phyloP scores from a whole-genome alignment of 2,113 vertebrate species.

The Anas platyrhynchos region DNA sequence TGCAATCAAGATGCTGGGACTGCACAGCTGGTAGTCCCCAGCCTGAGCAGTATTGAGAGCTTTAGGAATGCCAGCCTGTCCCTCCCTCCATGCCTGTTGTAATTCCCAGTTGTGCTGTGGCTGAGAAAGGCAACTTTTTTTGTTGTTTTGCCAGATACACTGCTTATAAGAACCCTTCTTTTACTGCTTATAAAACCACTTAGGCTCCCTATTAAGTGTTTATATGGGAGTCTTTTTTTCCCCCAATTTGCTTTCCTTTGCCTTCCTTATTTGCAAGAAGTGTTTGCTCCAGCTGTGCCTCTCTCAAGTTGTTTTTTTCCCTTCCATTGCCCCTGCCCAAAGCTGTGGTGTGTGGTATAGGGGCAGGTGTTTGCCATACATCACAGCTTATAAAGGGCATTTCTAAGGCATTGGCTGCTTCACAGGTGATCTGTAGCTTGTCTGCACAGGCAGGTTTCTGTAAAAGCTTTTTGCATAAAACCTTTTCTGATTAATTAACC shows the following conservation, averaged over 20 bases:
- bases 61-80: fast-evolving
- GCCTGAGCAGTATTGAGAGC: neutral
- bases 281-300: neutral
- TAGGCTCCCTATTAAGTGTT: neutral
- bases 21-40: neutral
- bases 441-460: neutral
- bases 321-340: neutral
- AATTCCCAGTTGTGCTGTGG: fast-evolving
- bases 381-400: neutral
- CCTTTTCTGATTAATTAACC: neutral
- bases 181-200: neutral
- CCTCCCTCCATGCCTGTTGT: fast-evolving
- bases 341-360: neutral
- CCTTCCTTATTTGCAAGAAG: neutral
- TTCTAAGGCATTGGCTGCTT: neutral
- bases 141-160: neutral
- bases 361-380: neutral
- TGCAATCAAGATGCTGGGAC: neutral
- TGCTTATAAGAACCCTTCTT: neutral
- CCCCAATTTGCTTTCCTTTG: neutral
- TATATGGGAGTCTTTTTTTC: fast-evolving
- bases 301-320: neutral
- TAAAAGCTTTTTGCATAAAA: neutral
- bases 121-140: neutral
- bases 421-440: conserved; percentile 9